Evolutionary conservation across 2,888 invertebrate genomes (phyloP), one percentile per base, ranked within the genome.

Genomic region (Habroteleia sp.): DNA sequence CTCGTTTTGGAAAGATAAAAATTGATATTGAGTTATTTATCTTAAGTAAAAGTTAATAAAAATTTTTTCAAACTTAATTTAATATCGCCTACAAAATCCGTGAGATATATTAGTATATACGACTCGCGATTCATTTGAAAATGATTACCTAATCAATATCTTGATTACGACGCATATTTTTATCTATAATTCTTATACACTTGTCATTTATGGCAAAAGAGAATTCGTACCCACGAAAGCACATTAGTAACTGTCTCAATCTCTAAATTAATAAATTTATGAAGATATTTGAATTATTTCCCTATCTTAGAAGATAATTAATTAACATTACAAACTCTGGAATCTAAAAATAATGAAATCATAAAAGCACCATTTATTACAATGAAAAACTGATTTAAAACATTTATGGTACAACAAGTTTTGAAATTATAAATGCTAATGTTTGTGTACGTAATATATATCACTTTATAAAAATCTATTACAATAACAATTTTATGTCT

Each of bases 21-120:
- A 50, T 11, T 20, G 1, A 41, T 41, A 42, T 56, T 42, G 23
- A 41, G 29, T 23, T 41, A 31, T 56, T 31, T 42, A 23, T 33
- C 41, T 41, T 31, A 27, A 52, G 29, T 54, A 41, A 39, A 39
- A 54, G 39, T 48, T n/a, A 27, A 44, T n/a, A 6, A 5, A 17
- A 8, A 25, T 13, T 7, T 25, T 42, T n/a, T 17, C 7, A 48
- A 33, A 27, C 1, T 41, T 4, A 27, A 14, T 29, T 46, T 7
- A 29, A 29, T n/a, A 16, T 7, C 16, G 13, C 4, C 14, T 14
- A 27, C 6, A n/a, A 11, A 29, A 3, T 16, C 1, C 7, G 6
- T 11, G 7, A 5, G 11, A 41, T 8, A 23, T 41, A 23, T 11
- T 8, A 7, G 10, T 11, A 1, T 23, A 1, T 6, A 11, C 11